Evolutionary conservation across 2,797 vertebrate species (phyloP), one percentile per base, ranked within the genome.

Genomic region (Manis javanica): DNA sequence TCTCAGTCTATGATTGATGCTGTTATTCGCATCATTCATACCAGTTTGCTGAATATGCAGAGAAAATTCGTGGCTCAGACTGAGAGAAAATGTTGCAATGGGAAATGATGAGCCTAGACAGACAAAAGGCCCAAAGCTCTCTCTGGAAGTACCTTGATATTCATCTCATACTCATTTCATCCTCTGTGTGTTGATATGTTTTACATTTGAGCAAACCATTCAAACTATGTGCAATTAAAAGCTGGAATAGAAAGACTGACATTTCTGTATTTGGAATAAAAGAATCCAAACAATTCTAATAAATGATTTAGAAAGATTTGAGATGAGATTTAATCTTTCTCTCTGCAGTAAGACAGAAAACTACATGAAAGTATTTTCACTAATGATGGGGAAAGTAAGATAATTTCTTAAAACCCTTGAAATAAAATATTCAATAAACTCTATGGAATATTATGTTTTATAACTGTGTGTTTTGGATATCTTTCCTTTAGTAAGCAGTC

Each of bases 31-130:
- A 77, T 66, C 10, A 68, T 79, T 92, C 83, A 37, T n/a, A 21
- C 26, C 74, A 79, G 88, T 95, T 96, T 91, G 53, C 95, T 87
- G 87, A 78, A 71, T 49, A 81, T 61, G 69, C 91, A 95, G 91
- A 96, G 87, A 90, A 97, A 97, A 94, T 51, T 2, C 81, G 16
- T 89, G 51, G 7, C 63, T 94, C n/a, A 14, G 42, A 87, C 24
- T 77, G 39, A 84, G 34, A 91, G 49, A 96, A 89, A 64, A 19
- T 31, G 57, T 19, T 3, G 13, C 37, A 63, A 7, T 24, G 21
- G 39, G 51, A 84, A 97, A 97, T 6, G 55, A 93, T 16, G 29
- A 19, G 1, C 6, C 59, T 79, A 55, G 78, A 59, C 19, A 51
- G 34, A 21, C 4, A 49, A 69, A 74, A 34, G 4, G 39, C 24